Base-by-base conservation (phyloP, 2,888 invertebrate genomes). In the Eupelmus urozonus region DNA sequence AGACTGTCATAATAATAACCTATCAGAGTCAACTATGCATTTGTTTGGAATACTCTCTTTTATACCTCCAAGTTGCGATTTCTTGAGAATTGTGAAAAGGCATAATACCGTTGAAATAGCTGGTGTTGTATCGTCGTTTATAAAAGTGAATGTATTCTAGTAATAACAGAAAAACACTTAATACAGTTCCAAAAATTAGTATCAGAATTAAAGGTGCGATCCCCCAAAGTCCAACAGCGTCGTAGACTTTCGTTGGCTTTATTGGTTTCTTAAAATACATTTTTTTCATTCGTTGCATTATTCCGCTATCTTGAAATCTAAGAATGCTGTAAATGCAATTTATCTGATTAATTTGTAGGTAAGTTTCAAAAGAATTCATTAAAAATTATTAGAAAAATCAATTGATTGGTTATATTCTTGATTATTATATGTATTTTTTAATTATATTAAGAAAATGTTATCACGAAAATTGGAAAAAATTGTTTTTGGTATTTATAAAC, bases 141-240 rank as follows among this genome's bases (percentile, higher is more conserved):
- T 62, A 16, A n/a, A 71, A 29, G 27, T 70, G 45, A 1, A 55
- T 1, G 27, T 18, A 70, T 62, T 79, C 79, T 0, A 76, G 18
- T 0, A 71, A 29, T 18, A 79, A 20, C 20, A 76, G 0, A 0
- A 76, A 11, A 11, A 69, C 5, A 16, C 79, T 76, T 1, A 69
- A 18, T 9, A 80, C 16, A 2, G 66, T 69, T 13, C 82, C 82
- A 2, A 73, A 72, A 3, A 51, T 42, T 1, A 81, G 27, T 45
- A 82, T 72, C 1, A 75, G 72, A 5, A 82, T 34, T 18, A 82
- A 51, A 0, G 81, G 81, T 42, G 76, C 57, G 2, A 82, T 62
- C 16, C 80, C 82, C 72, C 77, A 72, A n/a, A 82, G 13, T 18
- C 67, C 71, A 7, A 81, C 79, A 0, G 77, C 49, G 20, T 65